A percentile compares a stretch with the other conserved stretches of the same genome.
Evolutionary conservation across 1,140 invertebrate genomes (phyloP).

Genomic region (Zaprionus ornatus): DNA sequence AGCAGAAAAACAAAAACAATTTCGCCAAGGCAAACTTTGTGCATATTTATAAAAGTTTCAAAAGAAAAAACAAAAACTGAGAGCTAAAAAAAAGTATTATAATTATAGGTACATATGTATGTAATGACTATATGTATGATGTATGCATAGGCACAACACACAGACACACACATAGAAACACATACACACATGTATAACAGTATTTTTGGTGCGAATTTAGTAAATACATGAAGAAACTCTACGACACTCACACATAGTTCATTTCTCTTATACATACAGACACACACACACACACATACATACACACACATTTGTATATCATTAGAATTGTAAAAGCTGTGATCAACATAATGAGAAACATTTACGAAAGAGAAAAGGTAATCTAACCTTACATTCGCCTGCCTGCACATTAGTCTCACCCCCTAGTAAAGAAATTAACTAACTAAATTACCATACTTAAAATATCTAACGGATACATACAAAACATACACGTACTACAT

Average conservation of each 20-base stretch:
- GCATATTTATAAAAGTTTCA: slow-evolving; percentile 45
- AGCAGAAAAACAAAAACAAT: background rate
- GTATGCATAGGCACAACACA: slow-evolving; percentile 16
- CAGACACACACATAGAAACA: slow-evolving; percentile 11
- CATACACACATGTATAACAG: slow-evolving; percentile 40
- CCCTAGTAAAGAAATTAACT: slow-evolving; percentile 13
- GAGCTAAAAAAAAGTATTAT: slow-evolving; percentile 55
- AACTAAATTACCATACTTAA: slow-evolving; percentile 21
- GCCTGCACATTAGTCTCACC: slow-evolving; percentile 30
- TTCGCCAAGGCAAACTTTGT: slow-evolving; percentile 28
- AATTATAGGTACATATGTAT: slow-evolving; percentile 53
- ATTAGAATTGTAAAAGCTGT: slow-evolving; percentile 81
- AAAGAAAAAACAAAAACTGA: background rate
- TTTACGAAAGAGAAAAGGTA: slow-evolving; percentile 13
- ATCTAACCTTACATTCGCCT: slow-evolving; percentile 32
- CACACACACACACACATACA: slow-evolving; percentile 7
- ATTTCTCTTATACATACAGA: slow-evolving; percentile 23
- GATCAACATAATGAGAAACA: slow-evolving; percentile 55
- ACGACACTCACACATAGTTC: slow-evolving; percentile 8
- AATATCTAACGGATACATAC: slow-evolving; percentile 9
- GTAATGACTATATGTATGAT: slow-evolving; percentile 30
- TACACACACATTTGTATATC: slow-evolving; percentile 56
- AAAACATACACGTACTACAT: background rate
- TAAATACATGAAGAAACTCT: slow-evolving; percentile 13
- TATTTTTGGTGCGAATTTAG: slow-evolving; percentile 68